A percentile compares a stretch with the other conserved stretches of the same genome.
Evolutionary conservation across 2,113 vertebrate genomes (phyloP).

Genomic region (Pteropus alecto): DNA sequence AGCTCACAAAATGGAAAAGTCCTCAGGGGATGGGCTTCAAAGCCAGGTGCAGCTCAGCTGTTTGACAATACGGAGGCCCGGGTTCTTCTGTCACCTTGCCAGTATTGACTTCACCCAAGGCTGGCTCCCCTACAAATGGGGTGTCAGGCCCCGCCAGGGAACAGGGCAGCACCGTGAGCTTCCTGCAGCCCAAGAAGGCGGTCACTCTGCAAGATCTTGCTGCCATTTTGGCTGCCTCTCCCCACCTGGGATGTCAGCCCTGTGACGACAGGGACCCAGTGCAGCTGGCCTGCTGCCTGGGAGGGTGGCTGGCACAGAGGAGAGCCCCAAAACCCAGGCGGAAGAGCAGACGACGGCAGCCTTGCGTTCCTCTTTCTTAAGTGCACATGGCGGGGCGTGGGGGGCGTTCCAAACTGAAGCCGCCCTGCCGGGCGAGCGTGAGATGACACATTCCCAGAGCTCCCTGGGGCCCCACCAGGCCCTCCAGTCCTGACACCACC

Average conservation of each 20-base stretch:
- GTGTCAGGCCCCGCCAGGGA: fast-evolving
- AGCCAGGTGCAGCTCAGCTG: not conserved
- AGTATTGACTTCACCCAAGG: not conserved
- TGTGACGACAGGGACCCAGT: fast-evolving
- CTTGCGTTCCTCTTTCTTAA: not conserved
- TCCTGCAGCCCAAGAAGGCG: not conserved
- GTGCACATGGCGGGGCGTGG: fast-evolving
- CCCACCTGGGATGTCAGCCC: not conserved
- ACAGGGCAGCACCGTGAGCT: not conserved
- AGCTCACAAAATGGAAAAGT: not conserved
- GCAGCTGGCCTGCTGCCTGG: not conserved
- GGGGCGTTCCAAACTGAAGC: fast-evolving
- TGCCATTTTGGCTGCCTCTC: not conserved
- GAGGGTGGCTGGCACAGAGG: fast-evolving
- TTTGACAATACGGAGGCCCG: not conserved
- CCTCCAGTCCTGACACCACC: not conserved
- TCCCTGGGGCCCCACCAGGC: no score
- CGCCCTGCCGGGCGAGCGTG: fast-evolving
- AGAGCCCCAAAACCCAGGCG: not conserved
- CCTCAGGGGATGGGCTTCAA: not conserved
- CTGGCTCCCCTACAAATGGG: not conserved
- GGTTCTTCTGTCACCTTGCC: not conserved
- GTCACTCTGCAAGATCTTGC: not conserved
- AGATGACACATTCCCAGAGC: fast-evolving
- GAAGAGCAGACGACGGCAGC: fast-evolving